These are phyloP conservation scores for Oplegnathus fasciatus DNA, from an alignment of 2,113 vertebrate species.

Conservation along the genomic window DNA sequence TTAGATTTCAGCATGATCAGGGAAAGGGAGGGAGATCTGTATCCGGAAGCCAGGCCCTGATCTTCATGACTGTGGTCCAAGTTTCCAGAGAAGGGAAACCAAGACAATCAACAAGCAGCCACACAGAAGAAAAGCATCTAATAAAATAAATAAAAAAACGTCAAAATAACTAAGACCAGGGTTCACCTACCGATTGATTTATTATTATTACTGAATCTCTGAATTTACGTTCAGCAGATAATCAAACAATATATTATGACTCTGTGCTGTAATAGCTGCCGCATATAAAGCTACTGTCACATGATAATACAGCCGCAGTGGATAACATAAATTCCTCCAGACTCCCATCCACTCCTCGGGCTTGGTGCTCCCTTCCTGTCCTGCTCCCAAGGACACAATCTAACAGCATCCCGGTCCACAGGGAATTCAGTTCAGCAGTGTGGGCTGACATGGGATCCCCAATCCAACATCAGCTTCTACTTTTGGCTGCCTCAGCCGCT, in stretches of 20 bases:
- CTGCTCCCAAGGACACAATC: constrained; percentile 22
- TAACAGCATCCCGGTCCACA: constrained; percentile 1
- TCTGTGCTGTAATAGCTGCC: neutral
- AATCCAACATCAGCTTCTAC: constrained; percentile 17
- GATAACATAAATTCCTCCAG: neutral
- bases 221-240: no score
- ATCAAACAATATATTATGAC: neutral
- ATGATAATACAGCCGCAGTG: neutral
- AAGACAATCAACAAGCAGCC: no score
- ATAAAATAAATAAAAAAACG: neutral
- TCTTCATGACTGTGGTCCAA: no score
- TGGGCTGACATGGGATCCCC: constrained; percentile 17
- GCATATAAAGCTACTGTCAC: neutral
- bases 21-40: no score
- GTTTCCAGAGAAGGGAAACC: no score
- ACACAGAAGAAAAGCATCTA: no score
- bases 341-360: neutral
- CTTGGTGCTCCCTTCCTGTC: neutral
- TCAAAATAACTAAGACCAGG: neutral
- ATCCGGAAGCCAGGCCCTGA: no score
- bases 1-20: no score
- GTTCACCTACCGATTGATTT: neutral
- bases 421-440: constrained; percentile 26
- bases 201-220: neutral
- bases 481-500: constrained; percentile 14